A percentile compares a stretch with the other conserved stretches of the same genome.
Evolutionary conservation across 2,797 vertebrate species (phyloP).

Genomic region (Acipenser transmontanus): DNA sequence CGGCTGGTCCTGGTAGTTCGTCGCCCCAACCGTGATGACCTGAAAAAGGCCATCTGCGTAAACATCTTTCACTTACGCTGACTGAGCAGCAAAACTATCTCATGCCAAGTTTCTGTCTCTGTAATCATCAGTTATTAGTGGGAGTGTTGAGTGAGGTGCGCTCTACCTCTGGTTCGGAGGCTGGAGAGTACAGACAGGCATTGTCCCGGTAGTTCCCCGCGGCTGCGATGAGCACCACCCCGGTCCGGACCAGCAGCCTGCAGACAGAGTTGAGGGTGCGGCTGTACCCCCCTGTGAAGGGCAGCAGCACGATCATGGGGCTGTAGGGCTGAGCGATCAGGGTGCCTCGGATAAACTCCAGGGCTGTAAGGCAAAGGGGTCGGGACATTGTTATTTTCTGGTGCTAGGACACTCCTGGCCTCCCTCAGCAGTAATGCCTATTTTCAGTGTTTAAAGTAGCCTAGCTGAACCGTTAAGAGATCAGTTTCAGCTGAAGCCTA

Average conservation of each 20-base stretch:
- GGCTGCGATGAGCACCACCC: conserved; percentile 61
- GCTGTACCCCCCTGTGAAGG: conserved; percentile 65
- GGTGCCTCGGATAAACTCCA: conserved; percentile 64
- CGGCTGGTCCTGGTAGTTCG: conserved; percentile 67
- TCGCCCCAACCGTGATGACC: conserved; percentile 84
- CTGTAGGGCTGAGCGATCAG: conserved; percentile 39
- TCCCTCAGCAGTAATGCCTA: background rate
- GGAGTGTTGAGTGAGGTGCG: background rate
- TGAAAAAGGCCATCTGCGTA: conserved; percentile 32
- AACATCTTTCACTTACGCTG: background rate
- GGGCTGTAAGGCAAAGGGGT: conserved; percentile 40
- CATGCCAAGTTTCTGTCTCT: background rate
- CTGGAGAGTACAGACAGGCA: conserved; percentile 81
- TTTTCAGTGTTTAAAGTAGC: background rate
- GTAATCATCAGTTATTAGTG: no score
- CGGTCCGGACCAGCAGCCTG: conserved; percentile 45
- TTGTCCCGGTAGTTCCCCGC: conserved; percentile 82
- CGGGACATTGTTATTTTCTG: background rate
- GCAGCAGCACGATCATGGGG: conserved; percentile 59
- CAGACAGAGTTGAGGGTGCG: conserved; percentile 64
- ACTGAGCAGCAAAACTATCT: background rate
- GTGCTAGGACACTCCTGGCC: background rate
- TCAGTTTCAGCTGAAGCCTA: no score
- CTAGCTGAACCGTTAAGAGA: no score
- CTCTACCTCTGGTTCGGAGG: conserved; percentile 71